Base-by-base conservation (phyloP, 2,113 vertebrate genomes). In the Scomber scombrus region DNA sequence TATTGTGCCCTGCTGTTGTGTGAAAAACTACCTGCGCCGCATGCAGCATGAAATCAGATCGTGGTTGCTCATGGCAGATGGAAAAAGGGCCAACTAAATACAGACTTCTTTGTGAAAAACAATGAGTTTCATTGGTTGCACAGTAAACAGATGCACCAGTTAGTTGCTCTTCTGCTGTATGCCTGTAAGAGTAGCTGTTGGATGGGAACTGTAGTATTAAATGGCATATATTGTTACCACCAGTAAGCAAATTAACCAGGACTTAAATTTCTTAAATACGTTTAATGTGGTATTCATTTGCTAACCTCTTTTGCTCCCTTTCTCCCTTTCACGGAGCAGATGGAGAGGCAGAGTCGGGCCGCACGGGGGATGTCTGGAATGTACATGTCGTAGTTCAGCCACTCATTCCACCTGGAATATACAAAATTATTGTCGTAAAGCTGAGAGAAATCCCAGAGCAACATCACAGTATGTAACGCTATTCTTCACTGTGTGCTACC, bases 251-350 rank as follows among this genome's bases (percentile, higher is more conserved):
- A 54, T 52, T 18, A 19, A 47, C 29, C 5, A 57, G 16, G 11
- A 66, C 11, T n/a, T 0, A 62, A 31, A 47, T 16, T 26, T 26
- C 4, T 50, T 31, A 13, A 45, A 50, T 8, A 50, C 45, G 15
- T 55, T 62, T 14, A 10, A 51, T n/a, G 19, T 9, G 31, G 40
- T 26, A 49, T 60, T 54, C 47, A 19, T 45, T 14, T 23, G 51
- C 82, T 78, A 49, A 99, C 98, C 97, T 99, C 98, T 91, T 99
- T 99, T 40, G 97, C 97, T 50, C 98, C 98, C 86, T 99, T 99
- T 69, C 98, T 94, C 71, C 98, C 98, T 92, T 99, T 99, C 34
- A 99, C 98, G 29, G 98, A 99, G 85, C 98, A 99, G 94, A 99
- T 99, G 19, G 98, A 99, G 46, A 99, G 97, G 92, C 98, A 99